Evolutionary conservation across 2,888 invertebrate genomes (phyloP).

Genomic region (Campopleginae sp.): DNA sequence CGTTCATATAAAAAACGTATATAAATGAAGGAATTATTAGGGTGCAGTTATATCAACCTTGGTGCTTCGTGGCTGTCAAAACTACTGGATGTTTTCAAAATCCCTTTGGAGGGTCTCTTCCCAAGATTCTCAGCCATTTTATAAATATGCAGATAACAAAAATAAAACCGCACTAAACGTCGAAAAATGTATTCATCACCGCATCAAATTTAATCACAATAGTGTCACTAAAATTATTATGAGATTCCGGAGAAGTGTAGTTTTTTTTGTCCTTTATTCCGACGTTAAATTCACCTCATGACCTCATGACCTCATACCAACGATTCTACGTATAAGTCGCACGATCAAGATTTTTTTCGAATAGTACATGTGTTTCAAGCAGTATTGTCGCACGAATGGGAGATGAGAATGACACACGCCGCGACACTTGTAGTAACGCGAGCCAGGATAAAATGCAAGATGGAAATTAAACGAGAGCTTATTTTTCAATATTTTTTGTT

Average conservation of each 20-base stretch:
- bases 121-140: slow-evolving; percentile 91
- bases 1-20: neutral
- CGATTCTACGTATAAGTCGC: neutral
- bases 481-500: slow-evolving; percentile 20
- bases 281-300: slow-evolving; percentile 54
- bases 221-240: slow-evolving; percentile 10
- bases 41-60: slow-evolving; percentile 74
- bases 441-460: slow-evolving; percentile 20
- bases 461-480: slow-evolving; percentile 37
- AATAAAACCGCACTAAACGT: slow-evolving; percentile 55
- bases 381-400: slow-evolving; percentile 10
- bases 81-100: slow-evolving; percentile 96
- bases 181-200: slow-evolving; percentile 49
- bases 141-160: slow-evolving; percentile 16
- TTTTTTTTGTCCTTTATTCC: slow-evolving; percentile 20
- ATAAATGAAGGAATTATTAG: neutral
- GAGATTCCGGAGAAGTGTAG: slow-evolving; percentile 15
- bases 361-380: neutral
- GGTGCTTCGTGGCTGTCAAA: slow-evolving; percentile 90
- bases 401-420: slow-evolving; percentile 55
- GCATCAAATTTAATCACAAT: slow-evolving; percentile 40
- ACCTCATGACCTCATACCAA: slow-evolving; percentile 28
- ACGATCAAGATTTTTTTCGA: slow-evolving; percentile 13
- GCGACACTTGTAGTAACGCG: slow-evolving; percentile 31
- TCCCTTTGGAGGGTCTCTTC: slow-evolving; percentile 94